Percentiles rank a stretch among this genome's conserved stretches.
Conservation (phyloP, 2,888 invertebrate species). For the Ormyrus pomaceus region DNA sequence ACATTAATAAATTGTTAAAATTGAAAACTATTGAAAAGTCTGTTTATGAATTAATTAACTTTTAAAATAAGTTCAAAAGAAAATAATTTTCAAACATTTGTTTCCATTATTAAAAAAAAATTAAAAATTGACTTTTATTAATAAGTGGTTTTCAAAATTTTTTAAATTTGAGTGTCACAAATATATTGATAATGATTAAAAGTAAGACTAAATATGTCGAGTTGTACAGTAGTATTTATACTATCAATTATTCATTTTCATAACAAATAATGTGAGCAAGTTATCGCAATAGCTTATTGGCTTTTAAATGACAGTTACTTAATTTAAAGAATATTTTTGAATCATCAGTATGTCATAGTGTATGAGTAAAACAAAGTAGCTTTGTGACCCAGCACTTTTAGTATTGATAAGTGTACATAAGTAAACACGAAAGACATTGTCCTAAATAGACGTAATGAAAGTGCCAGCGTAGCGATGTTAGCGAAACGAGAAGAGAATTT, state of each 20-base stretch:
- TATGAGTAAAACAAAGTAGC: background rate
- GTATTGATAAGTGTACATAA: constrained; percentile 33
- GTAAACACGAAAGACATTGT: background rate
- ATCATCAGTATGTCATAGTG: background rate
- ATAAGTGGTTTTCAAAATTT: too few relatives aligned
- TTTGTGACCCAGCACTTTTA: constrained; percentile 29
- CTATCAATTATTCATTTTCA: constrained; percentile 10
- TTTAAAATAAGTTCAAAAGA: too few relatives aligned
- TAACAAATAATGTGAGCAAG: constrained; percentile 5
- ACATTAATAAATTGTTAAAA: too few relatives aligned
- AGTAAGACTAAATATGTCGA: constrained; percentile 9
- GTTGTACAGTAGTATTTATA: background rate
- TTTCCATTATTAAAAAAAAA: too few relatives aligned
- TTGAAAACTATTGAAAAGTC: too few relatives aligned
- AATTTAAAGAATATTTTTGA: constrained; percentile 5
- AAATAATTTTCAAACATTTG: too few relatives aligned
- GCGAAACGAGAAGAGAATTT: background rate
- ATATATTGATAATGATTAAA: background rate
- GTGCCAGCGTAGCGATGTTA: background rate
- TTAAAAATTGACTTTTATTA: too few relatives aligned
- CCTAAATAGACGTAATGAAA: background rate
- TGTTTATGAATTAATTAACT: too few relatives aligned
- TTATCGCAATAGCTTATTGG: background rate
- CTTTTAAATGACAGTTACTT: background rate
- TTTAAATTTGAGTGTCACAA: too few relatives aligned